Conservation (phyloP, 2,797 vertebrate species). For the Pangasius macronema region DNA sequence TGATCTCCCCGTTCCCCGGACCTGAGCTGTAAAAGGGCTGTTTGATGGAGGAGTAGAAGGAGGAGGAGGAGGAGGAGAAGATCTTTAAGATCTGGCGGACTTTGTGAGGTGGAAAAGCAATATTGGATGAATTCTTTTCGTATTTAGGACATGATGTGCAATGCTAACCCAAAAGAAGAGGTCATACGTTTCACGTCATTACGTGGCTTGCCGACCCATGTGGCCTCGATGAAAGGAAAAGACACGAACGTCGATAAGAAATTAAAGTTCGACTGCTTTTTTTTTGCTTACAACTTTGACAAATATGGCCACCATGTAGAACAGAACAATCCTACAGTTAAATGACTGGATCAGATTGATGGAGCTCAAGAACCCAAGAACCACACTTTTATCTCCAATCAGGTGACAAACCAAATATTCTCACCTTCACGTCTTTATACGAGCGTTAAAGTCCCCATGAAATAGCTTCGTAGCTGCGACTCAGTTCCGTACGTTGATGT, state of each 20-base stretch:
- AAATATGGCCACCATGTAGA: neutral
- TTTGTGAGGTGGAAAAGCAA: neutral
- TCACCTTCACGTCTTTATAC: neutral
- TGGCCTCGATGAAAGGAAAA: neutral
- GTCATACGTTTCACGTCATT: neutral
- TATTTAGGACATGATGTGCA: neutral
- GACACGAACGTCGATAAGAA: neutral
- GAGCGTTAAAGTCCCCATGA: neutral
- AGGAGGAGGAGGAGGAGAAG: too few species aligned
- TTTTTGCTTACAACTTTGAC: neutral
- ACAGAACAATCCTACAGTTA: neutral
- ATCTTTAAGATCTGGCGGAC: neutral
- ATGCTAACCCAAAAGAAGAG: neutral
- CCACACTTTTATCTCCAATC: neutral
- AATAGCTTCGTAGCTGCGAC: neutral
- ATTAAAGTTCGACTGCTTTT: neutral
- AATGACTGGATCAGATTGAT: neutral
- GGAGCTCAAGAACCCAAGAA: neutral
- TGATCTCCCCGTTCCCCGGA: slow-evolving; percentile 55
- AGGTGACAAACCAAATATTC: neutral
- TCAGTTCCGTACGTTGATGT: neutral
- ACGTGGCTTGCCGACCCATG: neutral
- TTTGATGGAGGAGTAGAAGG: neutral
- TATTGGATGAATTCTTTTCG: neutral
- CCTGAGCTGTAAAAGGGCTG: neutral